A percentile compares a stretch with the other conserved stretches of the same genome.
Conservation (phyloP, 2,888 invertebrate species). For the Eremobia ochroleuca region DNA sequence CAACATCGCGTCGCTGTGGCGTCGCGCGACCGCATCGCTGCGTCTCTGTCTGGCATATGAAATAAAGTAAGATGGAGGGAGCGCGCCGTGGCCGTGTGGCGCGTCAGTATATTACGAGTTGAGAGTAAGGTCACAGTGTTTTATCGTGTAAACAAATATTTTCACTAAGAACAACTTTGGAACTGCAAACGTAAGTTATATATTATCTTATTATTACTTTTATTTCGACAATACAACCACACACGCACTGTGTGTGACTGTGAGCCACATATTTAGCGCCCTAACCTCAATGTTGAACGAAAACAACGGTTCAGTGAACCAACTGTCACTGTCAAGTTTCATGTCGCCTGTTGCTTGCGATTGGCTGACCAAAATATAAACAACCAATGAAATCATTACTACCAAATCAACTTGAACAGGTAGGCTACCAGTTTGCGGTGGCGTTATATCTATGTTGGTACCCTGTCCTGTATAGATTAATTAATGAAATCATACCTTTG, state of each 20-base stretch:
- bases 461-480: neutral
- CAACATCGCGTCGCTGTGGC: constrained; percentile 74
- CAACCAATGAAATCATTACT: neutral
- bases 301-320: neutral
- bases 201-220: constrained; percentile 6
- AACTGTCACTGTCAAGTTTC: constrained; percentile 36
- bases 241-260: too few relatives aligned
- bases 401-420: neutral
- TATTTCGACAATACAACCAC: neutral
- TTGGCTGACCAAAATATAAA: constrained; percentile 17
- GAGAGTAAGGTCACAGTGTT: constrained; percentile 74
- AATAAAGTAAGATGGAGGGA: constrained; percentile 54
- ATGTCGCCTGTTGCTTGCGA: constrained; percentile 9
- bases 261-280: neutral
- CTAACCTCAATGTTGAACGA: neutral
- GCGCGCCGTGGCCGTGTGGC: constrained; percentile 70
- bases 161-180: constrained; percentile 49
- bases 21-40: constrained; percentile 60
- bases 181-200: constrained; percentile 53
- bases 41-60: constrained; percentile 64
- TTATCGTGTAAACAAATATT: constrained; percentile 66
- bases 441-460: neutral
- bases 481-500: neutral
- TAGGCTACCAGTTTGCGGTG: neutral
- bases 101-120: constrained; percentile 74